Evolutionary conservation across 2,113 vertebrate genomes (phyloP), one percentile per base, ranked within the genome.

Genomic region (Channa maculata): DNA sequence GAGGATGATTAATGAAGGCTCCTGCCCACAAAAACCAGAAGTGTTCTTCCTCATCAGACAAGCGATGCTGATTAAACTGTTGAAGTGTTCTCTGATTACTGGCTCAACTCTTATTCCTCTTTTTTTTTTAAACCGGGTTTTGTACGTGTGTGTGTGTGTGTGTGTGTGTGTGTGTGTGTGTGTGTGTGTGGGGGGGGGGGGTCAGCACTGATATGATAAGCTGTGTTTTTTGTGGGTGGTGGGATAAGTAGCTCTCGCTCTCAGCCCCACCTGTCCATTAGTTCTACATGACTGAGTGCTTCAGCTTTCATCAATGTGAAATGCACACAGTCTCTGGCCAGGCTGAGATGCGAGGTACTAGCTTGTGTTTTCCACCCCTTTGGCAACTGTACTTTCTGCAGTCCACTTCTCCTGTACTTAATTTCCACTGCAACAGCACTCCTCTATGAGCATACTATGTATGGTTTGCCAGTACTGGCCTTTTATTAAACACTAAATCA

Each of bases 1-100:
- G 87, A 87, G 77, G 74, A 88, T 93, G 91, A 94, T 93, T 93
- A 92, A 93, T 92, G 91, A 91, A 90, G 82, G 75, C 79, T 79
- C 53, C 79, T 90, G 75, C 78, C 80, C 80, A 82, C 79, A 84
- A 89, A 91, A 88, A 86, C 10, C 74, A 87, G 52, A 87, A 89
- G 85, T 71, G 84, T 79, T 92, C 86, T 83, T 91, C 78, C 84
- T 92, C 92, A 93, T 93, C 91, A 93, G 87, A 90, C 90, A 91
- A 89, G 90, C 67, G 33, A 87, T 82, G 79, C 86, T 91, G 91
- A 93, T 92, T 91, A 92, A 87, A 73, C 75, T 74, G 73, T 84
- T 91, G 69, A 90, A 91, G 85, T 84, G 82, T 70, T 77, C 75
- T 85, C 88, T 92, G 90, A 92, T 93, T 90, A 92, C 88, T 55